Evolutionary conservation across 2,797 vertebrate species (phyloP), one percentile per base, ranked within the genome.

Genomic region (Aselliscus stoliczkanus): DNA sequence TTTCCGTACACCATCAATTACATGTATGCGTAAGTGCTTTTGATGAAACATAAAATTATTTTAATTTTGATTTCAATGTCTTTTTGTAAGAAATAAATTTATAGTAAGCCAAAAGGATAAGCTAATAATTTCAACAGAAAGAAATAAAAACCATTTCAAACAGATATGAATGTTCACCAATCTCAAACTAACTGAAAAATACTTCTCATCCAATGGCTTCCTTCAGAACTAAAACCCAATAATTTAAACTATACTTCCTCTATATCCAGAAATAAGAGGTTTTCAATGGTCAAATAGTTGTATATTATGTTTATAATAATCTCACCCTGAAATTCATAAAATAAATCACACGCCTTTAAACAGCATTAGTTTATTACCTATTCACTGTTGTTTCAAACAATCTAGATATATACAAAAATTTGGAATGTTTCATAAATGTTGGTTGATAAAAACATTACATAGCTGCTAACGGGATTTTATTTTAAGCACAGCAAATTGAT

Each of bases 351-450:
- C 94, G 96, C 23, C 95, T 98, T 99, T 99, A 98, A 99, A 99
- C 98, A 99, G 98, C 98, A 99, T 99, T 99, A 99, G 98, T 99
- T 99, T 99, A 99, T 98, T 99, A 98, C 97, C 98, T 98, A 98
- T 99, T 99, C 98, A 99, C 98, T 99, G 98, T 99, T 99, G 99
- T 97, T 98, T 99, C 98, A 99, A 99, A 99, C 98, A 99, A 98
- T 98, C 98, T 98, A 99, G 98, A 98, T 99, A 99, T 99, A 98
- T 99, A 99, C 99, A 99, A 99, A 98, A 99, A 99, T 99, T 99
- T 99, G 99, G 99, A 99, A 99, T 99, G 99, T 99, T 99, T 99
- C 98, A 98, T 99, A 99, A 99, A 99, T 99, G 99, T 98, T 98
- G 98, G 99, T 97, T 96, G 96, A 97, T 98, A 98, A 98, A 98